phyloP scores from a whole-genome alignment of 2,797 vertebrate species.

The Aldrovandia affinis region DNA sequence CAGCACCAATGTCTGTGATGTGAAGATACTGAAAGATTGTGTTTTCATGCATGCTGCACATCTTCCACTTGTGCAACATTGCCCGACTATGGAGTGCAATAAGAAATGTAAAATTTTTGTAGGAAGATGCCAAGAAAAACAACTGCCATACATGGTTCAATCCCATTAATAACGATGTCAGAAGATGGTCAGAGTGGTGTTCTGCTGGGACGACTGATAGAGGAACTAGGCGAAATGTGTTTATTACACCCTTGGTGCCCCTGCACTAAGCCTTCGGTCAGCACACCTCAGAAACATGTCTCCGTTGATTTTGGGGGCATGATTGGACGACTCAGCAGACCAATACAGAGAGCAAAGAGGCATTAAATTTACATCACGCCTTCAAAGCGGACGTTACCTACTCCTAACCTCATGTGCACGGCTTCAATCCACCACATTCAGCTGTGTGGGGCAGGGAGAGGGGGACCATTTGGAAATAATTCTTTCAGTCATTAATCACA shows the following conservation, averaged over 20 bases:
- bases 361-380: not conserved
- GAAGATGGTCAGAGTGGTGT: not conserved
- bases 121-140: not conserved
- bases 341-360: not conserved
- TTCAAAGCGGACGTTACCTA: not conserved
- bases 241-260: not conserved
- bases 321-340: not conserved
- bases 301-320: not conserved
- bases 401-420: constrained; percentile 1
- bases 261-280: not conserved
- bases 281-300: not conserved
- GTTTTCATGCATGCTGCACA: not conserved
- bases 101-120: not conserved
- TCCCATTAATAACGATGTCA: not conserved
- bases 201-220: not conserved
- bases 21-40: too few relatives aligned
- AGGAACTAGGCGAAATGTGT: not conserved
- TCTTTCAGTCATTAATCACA: constrained; percentile 17
- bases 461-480: constrained; percentile 12
- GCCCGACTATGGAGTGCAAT: not conserved
- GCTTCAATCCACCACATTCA: not conserved
- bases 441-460: not conserved
- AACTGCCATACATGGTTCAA: not conserved
- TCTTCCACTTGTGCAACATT: not conserved
- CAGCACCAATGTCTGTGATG: too few relatives aligned